Conservation (phyloP, 64 coral and sea anemone genomes). For the Hydrozoanthus tunicans region DNA sequence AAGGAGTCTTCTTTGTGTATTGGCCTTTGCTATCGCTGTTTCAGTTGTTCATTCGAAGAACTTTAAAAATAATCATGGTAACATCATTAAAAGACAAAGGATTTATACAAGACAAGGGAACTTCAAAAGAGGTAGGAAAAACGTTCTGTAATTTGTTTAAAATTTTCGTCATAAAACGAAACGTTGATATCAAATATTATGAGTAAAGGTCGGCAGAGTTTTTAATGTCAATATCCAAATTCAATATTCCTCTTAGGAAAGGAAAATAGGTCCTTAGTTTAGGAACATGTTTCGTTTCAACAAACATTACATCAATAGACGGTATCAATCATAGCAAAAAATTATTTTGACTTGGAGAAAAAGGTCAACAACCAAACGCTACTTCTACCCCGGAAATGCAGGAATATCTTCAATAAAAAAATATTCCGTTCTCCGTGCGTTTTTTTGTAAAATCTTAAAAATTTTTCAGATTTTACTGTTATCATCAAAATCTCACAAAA, state of each 20-base stretch:
- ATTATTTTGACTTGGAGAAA: too few species aligned
- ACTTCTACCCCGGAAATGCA: too few species aligned
- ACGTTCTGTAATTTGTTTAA: not conserved
- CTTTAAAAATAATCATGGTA: not conserved
- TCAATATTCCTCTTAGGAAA: too few species aligned
- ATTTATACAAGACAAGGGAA: not conserved
- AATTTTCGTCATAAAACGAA: not conserved
- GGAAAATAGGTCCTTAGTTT: too few species aligned
- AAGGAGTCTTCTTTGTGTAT: not conserved
- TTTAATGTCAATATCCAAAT: not conserved
- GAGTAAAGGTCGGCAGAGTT: not conserved
- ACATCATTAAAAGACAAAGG: not conserved
- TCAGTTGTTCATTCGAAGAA: not conserved
- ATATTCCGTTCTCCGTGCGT: too few species aligned
- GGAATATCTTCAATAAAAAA: too few species aligned
- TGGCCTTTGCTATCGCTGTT: not conserved
- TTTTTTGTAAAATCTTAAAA: too few species aligned
- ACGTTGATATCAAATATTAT: not conserved
- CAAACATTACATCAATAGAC: too few species aligned
- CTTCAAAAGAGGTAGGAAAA: not conserved
- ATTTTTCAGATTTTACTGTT: too few species aligned
- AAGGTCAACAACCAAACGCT: too few species aligned
- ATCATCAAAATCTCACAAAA: not conserved
- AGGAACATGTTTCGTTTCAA: too few species aligned
- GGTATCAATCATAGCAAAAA: too few species aligned